Percentiles rank a stretch among this genome's conserved stretches.
Conservation (phyloP, 2,113 vertebrate genomes). For the Otolemur garnettii region DNA sequence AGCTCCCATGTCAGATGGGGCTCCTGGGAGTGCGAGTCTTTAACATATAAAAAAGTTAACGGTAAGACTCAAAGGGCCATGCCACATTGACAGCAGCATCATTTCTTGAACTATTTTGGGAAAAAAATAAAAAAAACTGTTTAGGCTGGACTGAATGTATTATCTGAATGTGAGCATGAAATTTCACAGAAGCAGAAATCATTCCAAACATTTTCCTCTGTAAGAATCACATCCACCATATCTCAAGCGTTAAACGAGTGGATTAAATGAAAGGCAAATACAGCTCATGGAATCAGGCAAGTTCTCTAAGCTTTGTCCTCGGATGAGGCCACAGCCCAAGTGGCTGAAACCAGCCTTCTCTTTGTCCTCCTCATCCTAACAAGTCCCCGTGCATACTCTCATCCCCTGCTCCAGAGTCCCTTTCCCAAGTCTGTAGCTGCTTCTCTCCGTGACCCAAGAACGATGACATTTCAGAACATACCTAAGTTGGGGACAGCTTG, state of each 20-base stretch:
- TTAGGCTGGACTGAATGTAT: background rate
- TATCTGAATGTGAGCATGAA: slow-evolving; percentile 6
- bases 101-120: background rate
- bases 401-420: background rate
- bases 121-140: background rate
- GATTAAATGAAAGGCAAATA: slow-evolving; percentile 23
- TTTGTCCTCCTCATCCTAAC: background rate
- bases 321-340: background rate
- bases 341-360: background rate
- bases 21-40: background rate
- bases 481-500: background rate
- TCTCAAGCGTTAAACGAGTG: background rate
- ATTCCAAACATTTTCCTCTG: background rate
- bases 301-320: background rate
- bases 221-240: background rate
- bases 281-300: background rate
- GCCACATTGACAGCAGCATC: background rate
- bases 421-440: background rate
- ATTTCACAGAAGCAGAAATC: slow-evolving; percentile 42
- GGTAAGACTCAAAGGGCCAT: slow-evolving; percentile 46
- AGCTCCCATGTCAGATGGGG: background rate
- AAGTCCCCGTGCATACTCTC: background rate
- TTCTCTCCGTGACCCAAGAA: background rate
- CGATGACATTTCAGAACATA: background rate
- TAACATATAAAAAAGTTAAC: slow-evolving; percentile 44